A percentile compares a stretch with the other conserved stretches of the same genome.
Evolutionary conservation across 2,113 vertebrate genomes (phyloP).

Genomic region (Pachypanchax playfairii): DNA sequence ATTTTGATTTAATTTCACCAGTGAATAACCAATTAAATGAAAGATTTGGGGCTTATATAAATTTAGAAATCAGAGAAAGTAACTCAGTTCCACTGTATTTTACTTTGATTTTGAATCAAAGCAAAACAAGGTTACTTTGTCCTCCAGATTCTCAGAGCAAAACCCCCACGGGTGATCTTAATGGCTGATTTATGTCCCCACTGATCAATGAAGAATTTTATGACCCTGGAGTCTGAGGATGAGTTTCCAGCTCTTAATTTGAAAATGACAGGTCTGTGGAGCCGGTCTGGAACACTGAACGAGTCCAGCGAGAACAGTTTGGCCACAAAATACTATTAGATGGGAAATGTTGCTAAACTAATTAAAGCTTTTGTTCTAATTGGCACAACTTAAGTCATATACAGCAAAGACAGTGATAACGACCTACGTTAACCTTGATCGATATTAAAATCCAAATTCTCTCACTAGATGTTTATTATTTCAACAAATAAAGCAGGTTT

Average conservation of each 20-base stretch:
- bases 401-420: neutral
- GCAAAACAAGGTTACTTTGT: neutral
- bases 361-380: too few relatives aligned
- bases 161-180: slow-evolving; percentile 23
- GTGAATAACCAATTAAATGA: too few relatives aligned
- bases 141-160: neutral
- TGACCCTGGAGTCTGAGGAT: slow-evolving; percentile 4
- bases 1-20: too few relatives aligned
- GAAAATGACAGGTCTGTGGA: slow-evolving; percentile 15
- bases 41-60: too few relatives aligned
- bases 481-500: too few relatives aligned
- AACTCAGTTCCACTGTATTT: too few relatives aligned
- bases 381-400: neutral
- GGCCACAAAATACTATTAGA: too few relatives aligned
- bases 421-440: too few relatives aligned
- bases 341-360: too few relatives aligned
- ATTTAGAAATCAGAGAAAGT: too few relatives aligned
- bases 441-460: too few relatives aligned
- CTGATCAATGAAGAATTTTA: slow-evolving; percentile 35
- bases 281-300: neutral
- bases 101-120: slow-evolving; percentile 22
- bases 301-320: neutral
- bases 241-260: slow-evolving; percentile 11
- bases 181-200: slow-evolving; percentile 39
- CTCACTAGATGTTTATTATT: too few relatives aligned